Evolutionary conservation across 2,797 vertebrate genomes (phyloP), one percentile per base, ranked within the genome.

Genomic region (Hypotaenidia philippensis): DNA sequence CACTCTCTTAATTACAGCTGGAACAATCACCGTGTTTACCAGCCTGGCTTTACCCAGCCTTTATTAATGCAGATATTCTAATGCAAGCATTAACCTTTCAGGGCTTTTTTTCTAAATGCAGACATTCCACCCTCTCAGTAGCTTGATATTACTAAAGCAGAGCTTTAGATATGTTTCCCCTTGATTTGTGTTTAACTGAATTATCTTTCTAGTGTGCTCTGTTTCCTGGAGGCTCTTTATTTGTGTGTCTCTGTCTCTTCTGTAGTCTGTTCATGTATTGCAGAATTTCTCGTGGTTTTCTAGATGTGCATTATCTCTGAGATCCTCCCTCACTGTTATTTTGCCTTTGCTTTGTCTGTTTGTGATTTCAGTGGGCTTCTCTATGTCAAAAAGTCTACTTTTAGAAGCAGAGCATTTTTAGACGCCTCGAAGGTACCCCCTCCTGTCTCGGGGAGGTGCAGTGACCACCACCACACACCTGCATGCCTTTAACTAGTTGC

Each of bases 301-400:
- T 97, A 89, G 88, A 75, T 79, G 90, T 97, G 92, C 91, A 18
- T 94, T 94, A 80, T 92, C 85, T 97, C 97, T 83, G 91, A 80
- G 85, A 93, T 64, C 88, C 78, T 94, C 84, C 83, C 94, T 87
- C 80, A 93, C 94, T 60, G 84, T 91, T 76, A 26, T 83, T 84
- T 85, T 94, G 96, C 97, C 93, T 97, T 96, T 97, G 92, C 97
- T 98, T 97, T 98, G 98, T 99, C 98, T 99, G 98, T 99, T 98
- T 99, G 98, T 99, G 98, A 99, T 99, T 99, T 98, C 99, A 99
- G 99, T 99, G 99, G 98, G 98, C 97, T 97, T 98, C 98, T 98
- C 98, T 99, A 97, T 99, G 98, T 98, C 98, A 98, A 98, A 96
- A 98, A 98, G 92, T 98, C 98, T 98, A 97, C 98, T 98, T 98